Conservation (phyloP, 2,113 vertebrate genomes). For the Ascaphus truei region DNA sequence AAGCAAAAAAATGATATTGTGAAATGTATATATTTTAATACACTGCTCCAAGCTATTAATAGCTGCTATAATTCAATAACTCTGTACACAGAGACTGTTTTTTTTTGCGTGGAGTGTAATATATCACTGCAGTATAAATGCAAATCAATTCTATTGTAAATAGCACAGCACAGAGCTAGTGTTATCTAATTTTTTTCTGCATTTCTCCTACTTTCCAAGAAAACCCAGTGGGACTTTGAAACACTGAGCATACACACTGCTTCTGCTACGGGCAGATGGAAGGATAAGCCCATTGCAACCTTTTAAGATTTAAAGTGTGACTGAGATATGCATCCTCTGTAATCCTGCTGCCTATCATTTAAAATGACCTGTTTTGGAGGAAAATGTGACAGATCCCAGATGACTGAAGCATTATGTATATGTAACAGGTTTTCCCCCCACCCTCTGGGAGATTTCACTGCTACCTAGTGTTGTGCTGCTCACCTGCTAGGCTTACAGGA, state of each 20-base stretch:
- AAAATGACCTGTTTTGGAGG: background rate
- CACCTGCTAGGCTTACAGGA: no score
- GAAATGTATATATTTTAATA: no score
- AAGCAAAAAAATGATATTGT: no score
- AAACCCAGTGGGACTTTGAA: background rate
- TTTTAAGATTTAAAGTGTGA: background rate
- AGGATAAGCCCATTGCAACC: background rate
- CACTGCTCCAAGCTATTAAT: background rate
- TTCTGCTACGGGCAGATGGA: constrained; percentile 1
- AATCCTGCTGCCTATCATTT: constrained; percentile 6
- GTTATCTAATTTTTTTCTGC: background rate
- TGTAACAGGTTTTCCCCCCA: no score
- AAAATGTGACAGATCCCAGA: background rate
- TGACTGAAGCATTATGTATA: background rate
- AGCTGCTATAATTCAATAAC: background rate
- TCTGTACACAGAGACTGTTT: background rate
- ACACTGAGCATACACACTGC: background rate
- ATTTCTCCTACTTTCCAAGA: background rate
- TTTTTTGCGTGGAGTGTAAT: background rate
- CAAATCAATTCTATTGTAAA: background rate
- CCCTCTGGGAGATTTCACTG: no score
- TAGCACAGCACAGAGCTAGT: background rate
- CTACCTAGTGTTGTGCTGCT: no score
- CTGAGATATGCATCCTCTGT: background rate
- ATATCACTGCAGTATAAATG: background rate